These are phyloP conservation scores for Orchestes rusci DNA, from an alignment of 2,888 invertebrate genomes.

Conservation along the genomic window DNA sequence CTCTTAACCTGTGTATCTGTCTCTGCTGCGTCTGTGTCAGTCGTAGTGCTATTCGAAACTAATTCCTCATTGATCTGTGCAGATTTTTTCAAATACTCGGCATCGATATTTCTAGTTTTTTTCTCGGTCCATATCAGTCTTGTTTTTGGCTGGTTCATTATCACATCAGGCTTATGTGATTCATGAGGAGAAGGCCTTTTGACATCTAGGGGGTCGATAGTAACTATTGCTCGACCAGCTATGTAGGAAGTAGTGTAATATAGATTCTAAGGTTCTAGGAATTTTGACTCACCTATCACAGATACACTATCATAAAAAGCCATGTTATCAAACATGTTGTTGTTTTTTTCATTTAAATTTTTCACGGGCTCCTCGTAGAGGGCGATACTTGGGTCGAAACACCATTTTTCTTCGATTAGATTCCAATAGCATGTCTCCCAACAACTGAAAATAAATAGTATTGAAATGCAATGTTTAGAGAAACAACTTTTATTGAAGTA, in stretches of 20 bases:
- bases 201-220: conserved; percentile 40
- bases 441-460: conserved; percentile 48
- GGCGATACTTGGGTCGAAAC: conserved; percentile 66
- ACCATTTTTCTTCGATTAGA: conserved; percentile 64
- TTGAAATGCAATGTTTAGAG: background rate
- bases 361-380: conserved; percentile 45
- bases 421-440: conserved; percentile 67
- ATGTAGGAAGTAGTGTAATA: background rate
- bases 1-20: conserved; percentile 17
- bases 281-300: conserved; percentile 33
- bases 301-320: conserved; percentile 44
- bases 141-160: conserved; percentile 31
- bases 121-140: conserved; percentile 33
- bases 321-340: conserved; percentile 41
- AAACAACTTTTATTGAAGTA: background rate
- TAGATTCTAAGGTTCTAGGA: background rate
- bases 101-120: conserved; percentile 23
- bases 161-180: conserved; percentile 16
- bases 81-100: conserved; percentile 20
- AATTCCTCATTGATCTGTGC: too few species aligned
- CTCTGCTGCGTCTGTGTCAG: conserved; percentile 18
- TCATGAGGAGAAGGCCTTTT: too few species aligned
- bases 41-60: too few species aligned
- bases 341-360: conserved; percentile 36
- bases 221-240: conserved; percentile 40